Percentiles rank a stretch among this genome's conserved stretches.
phyloP scores from a whole-genome alignment of 2,113 vertebrate genomes.

The Phaetusa simplex region DNA sequence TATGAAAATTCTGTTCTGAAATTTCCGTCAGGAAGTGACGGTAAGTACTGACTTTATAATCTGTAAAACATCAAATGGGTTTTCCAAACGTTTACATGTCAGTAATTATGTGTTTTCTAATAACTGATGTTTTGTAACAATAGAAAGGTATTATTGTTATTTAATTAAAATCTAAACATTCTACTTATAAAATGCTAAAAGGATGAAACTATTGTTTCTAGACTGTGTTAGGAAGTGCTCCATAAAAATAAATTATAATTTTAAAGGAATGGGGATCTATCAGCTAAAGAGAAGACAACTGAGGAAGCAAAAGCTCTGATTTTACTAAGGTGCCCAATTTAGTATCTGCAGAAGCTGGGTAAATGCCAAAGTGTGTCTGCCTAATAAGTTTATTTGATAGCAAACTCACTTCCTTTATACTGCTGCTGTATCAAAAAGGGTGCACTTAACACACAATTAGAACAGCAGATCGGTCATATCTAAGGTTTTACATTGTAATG shows the following conservation, averaged over 20 bases:
- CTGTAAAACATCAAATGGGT: not conserved
- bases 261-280: not conserved
- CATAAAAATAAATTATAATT: not conserved
- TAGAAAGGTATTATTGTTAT: not conserved
- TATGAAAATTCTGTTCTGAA: not conserved
- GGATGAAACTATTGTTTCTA: not conserved
- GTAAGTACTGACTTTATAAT: conserved; percentile 52
- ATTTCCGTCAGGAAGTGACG: not conserved
- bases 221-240: not conserved
- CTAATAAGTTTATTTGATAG: not conserved
- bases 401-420: not conserved
- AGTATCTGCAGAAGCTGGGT: not conserved
- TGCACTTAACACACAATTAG: not conserved
- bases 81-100: not conserved
- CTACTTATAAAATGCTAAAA: not conserved
- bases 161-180: not conserved
- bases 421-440: not conserved
- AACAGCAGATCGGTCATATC: not conserved
- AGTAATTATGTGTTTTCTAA: not conserved
- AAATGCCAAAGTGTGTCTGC: not conserved
- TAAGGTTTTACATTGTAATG: not conserved
- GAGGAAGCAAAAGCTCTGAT: not conserved
- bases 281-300: not conserved
- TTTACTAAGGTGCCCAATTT: not conserved
- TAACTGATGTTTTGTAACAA: not conserved